Conservation (phyloP, 2,113 vertebrate genomes). For the Astur gentilis region DNA sequence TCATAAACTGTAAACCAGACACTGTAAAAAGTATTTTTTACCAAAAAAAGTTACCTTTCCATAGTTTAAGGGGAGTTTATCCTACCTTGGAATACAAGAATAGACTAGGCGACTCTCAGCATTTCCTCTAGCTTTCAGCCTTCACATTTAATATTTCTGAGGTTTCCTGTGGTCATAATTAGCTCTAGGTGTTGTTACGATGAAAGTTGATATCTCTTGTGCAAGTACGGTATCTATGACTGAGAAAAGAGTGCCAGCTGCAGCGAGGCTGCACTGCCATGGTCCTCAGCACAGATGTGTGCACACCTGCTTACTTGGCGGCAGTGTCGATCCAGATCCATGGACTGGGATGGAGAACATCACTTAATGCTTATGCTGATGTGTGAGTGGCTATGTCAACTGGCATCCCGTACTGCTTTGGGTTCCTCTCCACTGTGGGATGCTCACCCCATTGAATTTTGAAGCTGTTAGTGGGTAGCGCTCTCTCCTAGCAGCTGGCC, state of each 20-base stretch:
- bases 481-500: not conserved
- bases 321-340: accelerated
- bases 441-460: not conserved
- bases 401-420: not conserved
- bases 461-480: not conserved
- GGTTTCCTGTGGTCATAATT: not conserved
- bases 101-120: not conserved
- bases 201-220: not conserved
- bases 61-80: not conserved
- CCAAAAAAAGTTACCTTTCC: not conserved
- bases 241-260: not conserved
- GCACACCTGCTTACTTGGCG: not conserved
- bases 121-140: not conserved
- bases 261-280: accelerated
- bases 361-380: not conserved
- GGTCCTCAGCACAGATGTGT: not conserved
- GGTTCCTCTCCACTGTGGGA: not conserved
- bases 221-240: no score
- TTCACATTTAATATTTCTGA: not conserved
- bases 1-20: not conserved
- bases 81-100: not conserved
- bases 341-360: accelerated
- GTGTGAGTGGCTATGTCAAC: not conserved
- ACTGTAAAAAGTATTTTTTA: not conserved
- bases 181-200: not conserved